Conservation (phyloP, 2,113 vertebrate genomes). For the Ceyx margarethae region DNA sequence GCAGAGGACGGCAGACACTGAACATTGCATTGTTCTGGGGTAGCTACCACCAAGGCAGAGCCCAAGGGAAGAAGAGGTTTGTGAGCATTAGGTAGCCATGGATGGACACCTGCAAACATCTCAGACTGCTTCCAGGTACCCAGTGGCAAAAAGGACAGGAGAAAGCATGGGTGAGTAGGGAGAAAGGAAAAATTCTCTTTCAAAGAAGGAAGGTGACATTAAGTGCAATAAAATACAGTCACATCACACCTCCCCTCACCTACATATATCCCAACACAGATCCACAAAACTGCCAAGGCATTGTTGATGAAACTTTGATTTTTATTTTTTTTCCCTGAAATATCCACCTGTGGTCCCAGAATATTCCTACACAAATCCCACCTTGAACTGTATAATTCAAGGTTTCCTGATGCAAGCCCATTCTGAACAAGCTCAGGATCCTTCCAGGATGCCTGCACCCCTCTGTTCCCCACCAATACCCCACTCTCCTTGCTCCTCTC, state of each 20-base stretch:
- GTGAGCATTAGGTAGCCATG: not conserved
- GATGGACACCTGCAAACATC: not conserved
- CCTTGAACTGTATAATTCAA: not conserved
- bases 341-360: not conserved
- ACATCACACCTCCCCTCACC: not conserved
- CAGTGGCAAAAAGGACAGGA: not conserved
- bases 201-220: not conserved
- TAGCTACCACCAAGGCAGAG: not conserved
- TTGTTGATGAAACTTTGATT: not conserved
- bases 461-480: not conserved
- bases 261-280: not conserved
- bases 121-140: not conserved
- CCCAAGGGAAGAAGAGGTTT: not conserved
- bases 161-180: not conserved
- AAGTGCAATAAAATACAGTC: not conserved
- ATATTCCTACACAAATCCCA: not conserved
- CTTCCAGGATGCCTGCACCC: not conserved
- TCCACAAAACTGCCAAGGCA: not conserved
- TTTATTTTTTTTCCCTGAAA: not conserved
- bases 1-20: not conserved
- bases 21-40: fast-evolving
- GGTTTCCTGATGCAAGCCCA: not conserved
- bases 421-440: not conserved
- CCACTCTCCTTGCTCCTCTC: not conserved
- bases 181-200: not conserved